These are phyloP conservation scores for Monomorium pharaonis DNA, from an alignment of 1,140 invertebrate genomes.

Conservation along the genomic window DNA sequence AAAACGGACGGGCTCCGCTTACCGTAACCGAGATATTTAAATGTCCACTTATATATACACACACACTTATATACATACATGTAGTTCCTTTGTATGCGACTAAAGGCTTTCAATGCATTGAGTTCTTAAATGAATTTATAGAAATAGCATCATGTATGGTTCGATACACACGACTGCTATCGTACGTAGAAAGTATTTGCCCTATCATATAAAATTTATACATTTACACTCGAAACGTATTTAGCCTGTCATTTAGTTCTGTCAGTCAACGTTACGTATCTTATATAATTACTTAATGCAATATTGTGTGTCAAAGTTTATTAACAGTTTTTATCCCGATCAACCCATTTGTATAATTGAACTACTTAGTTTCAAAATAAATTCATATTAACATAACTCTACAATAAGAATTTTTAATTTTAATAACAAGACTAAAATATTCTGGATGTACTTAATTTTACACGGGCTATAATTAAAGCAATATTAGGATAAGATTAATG, in stretches of 20 bases:
- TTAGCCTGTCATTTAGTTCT: no score
- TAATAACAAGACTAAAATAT: no score
- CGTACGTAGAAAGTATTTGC: background rate
- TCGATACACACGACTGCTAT: background rate
- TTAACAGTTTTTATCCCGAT: no score
- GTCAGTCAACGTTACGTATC: background rate
- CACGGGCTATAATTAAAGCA: no score
- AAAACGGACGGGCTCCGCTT: conserved; percentile 19
- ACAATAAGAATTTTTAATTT: no score
- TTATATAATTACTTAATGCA: background rate
- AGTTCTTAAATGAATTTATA: conserved; percentile 39
- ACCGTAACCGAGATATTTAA: conserved; percentile 25
- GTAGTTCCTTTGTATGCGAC: background rate
- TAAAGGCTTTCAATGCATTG: conserved; percentile 1
- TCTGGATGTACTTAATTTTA: no score
- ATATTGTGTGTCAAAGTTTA: background rate
- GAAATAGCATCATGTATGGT: background rate
- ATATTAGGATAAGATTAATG: no score
- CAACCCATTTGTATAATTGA: no score
- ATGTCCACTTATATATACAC: background rate
- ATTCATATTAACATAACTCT: no score
- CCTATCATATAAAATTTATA: background rate
- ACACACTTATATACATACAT: background rate
- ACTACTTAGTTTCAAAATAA: no score
- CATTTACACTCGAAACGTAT: background rate